A percentile compares a stretch with the other conserved stretches of the same genome.
phyloP scores from a whole-genome alignment of 2,113 vertebrate genomes.

The Macrotus californicus region DNA sequence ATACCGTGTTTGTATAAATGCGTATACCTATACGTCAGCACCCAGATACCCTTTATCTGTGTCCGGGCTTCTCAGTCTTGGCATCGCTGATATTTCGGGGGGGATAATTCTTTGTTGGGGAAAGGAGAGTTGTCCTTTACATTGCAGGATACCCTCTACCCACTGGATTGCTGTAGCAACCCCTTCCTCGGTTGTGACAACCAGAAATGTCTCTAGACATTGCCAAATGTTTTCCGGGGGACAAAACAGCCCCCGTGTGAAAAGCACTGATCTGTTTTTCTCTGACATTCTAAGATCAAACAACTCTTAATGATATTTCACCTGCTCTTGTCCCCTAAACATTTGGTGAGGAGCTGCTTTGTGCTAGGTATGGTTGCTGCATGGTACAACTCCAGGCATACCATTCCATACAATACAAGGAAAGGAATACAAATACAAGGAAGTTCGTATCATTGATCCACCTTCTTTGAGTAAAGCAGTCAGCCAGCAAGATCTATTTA shows the following conservation, averaged over 20 bases:
- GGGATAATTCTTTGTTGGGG: not conserved
- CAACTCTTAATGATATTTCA: not conserved
- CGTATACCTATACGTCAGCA: not conserved
- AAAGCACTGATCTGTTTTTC: not conserved
- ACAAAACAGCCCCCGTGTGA: not conserved
- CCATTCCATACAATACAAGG: not conserved
- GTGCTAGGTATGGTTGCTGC: not conserved
- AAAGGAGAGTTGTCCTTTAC: not conserved
- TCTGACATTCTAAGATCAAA: not conserved
- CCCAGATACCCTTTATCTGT: not conserved
- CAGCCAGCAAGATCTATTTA: not conserved
- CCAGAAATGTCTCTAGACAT: not conserved
- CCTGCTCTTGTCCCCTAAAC: not conserved
- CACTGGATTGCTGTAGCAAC: not conserved
- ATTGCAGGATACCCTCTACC: not conserved
- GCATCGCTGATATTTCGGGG: not conserved
- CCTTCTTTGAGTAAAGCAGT: not conserved
- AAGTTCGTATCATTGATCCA: not conserved
- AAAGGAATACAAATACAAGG: not conserved
- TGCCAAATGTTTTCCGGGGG: not conserved
- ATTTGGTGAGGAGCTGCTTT: not conserved
- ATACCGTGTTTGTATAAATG: not conserved
- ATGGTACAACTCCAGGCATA: not conserved
- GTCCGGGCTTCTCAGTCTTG: not conserved
- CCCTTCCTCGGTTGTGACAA: not conserved